Conservation (phyloP, 2,113 vertebrate genomes). For the Nesoenas mayeri region DNA sequence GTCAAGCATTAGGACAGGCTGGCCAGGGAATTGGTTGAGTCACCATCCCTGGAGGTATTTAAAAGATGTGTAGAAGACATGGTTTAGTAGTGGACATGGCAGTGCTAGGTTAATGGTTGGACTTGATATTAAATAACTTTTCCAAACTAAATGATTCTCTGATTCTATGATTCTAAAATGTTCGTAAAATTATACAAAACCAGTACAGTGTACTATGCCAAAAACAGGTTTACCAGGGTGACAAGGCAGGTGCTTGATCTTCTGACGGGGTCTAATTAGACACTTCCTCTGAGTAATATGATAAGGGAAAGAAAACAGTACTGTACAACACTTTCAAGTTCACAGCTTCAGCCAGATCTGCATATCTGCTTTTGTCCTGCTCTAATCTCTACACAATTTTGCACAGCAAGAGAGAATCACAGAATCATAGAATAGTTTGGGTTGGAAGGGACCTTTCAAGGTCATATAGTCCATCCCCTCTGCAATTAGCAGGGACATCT, state of each 20-base stretch:
- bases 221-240: background rate
- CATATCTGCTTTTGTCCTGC: background rate
- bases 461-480: too few species aligned
- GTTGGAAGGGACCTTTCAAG: too few species aligned
- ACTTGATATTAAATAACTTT: background rate
- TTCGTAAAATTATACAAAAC: background rate
- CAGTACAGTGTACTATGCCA: background rate
- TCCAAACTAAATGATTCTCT: background rate
- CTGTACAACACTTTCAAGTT: background rate
- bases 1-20: background rate
- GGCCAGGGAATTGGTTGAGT: background rate
- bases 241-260: background rate
- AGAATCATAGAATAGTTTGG: too few species aligned
- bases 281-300: background rate
- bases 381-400: background rate
- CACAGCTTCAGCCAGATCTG: background rate
- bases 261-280: background rate
- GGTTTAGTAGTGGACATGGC: background rate
- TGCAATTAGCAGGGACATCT: too few species aligned
- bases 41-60: background rate
- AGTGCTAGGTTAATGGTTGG: background rate
- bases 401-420: background rate
- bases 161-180: background rate
- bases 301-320: background rate
- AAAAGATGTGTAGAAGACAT: background rate